Evolutionary conservation across 2,113 vertebrate species (phyloP), one percentile per base, ranked within the genome.

Genomic region (Thamnaconus septentrionalis): DNA sequence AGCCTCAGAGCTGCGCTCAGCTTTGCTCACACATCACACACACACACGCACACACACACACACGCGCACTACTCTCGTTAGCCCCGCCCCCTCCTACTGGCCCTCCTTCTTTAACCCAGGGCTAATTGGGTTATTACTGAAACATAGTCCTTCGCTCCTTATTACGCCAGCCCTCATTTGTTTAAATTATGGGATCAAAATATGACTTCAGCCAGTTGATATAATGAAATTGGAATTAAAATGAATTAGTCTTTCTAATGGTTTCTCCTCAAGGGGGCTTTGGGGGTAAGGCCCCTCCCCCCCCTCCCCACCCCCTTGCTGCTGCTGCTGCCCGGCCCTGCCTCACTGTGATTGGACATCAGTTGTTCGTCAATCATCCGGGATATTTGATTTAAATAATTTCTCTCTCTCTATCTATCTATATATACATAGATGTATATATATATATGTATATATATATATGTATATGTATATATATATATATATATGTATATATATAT

Each of bases 201-300:
- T 91, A 86, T 85, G 86, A 91, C 85, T 91, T 90, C 84, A 85
- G 86, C 84, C 80, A 88, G 89, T 92, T 92, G 82, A 90, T 87
- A 85, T 90, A 92, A 91, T 89, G 89, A 88, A 92, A 89, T 85
- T 90, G 87, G 85, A 92, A 91, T 91, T 86, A 87, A 89, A 90
- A 91, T 89, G 87, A 91, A 91, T 91, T 90, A 91, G 88, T 91
- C 90, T 91, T 91, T 89, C 85, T 91, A 91, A 91, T 91, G 90
- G 79, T 81, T 85, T 86, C 73, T 86, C 81, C 88, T 85, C 68
- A 61, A 85, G 85, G 86, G 79, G 82, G 68, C 69, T 78, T 70
- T 63, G 61, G 73, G 66, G 51, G 75, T 69, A 80, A 78, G 82
- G 82, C 80, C 54, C 73, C 73, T 75, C 39, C 51, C 80, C 68